A percentile compares a stretch with the other conserved stretches of the same genome.
Conservation (phyloP, 2,888 invertebrate species). For the Agonopterix subpropinquella region DNA sequence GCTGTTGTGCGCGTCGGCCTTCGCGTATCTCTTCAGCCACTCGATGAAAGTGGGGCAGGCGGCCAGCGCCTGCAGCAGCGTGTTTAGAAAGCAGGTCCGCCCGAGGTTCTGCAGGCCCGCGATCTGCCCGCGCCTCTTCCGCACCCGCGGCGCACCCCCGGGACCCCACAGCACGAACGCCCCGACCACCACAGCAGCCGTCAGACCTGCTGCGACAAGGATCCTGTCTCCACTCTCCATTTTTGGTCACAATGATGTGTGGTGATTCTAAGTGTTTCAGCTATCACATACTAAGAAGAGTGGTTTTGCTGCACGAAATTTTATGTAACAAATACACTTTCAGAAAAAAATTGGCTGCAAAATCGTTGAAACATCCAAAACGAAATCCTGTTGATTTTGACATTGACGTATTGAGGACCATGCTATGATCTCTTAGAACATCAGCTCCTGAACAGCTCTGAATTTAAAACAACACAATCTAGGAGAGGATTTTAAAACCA, state of each 20-base stretch:
- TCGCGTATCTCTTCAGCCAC: slow-evolving; percentile 84
- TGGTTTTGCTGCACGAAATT: not conserved
- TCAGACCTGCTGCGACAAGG: slow-evolving; percentile 85
- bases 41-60: slow-evolving; percentile 89
- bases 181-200: slow-evolving; percentile 87
- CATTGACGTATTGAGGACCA: too few species aligned
- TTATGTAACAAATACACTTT: not conserved
- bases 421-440: too few species aligned
- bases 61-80: slow-evolving; percentile 91
- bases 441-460: too few species aligned
- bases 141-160: slow-evolving; percentile 76
- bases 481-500: too few species aligned
- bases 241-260: slow-evolving; percentile 11
- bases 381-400: too few species aligned
- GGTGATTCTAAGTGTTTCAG: not conserved
- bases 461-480: too few species aligned
- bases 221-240: slow-evolving; percentile 87
- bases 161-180: slow-evolving; percentile 91
- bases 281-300: not conserved
- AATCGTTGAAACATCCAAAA: too few species aligned
- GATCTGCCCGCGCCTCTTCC: slow-evolving; percentile 82
- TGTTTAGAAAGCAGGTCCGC: slow-evolving; percentile 94
- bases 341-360: not conserved
- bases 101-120: slow-evolving; percentile 94
- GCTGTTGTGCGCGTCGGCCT: slow-evolving; percentile 78